Evolutionary conservation across 2,797 vertebrate genomes (phyloP).

Genomic region (Crenichthys baileyi): DNA sequence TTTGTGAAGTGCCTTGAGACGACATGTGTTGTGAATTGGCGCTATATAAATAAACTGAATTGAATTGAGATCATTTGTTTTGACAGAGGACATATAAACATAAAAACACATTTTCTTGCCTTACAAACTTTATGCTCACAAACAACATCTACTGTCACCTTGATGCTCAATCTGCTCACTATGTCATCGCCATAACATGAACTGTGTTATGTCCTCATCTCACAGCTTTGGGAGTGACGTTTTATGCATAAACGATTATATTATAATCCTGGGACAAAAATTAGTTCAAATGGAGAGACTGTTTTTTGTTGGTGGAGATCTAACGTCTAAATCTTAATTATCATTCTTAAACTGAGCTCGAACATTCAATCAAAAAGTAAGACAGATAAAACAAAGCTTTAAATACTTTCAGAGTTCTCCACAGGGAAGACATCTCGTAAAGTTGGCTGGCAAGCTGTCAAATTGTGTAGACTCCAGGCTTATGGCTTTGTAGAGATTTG

Average conservation of each 20-base stretch:
- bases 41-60: too few relatives aligned
- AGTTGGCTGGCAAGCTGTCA: constrained; percentile 59
- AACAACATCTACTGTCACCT: neutral
- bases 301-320: neutral
- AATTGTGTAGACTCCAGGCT: constrained; percentile 48
- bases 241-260: neutral
- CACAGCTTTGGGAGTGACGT: neutral
- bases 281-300: neutral
- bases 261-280: neutral
- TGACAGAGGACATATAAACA: neutral
- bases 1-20: too few relatives aligned
- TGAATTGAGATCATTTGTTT: neutral
- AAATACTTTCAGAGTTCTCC: constrained; percentile 40
- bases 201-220: neutral
- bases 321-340: constrained; percentile 8
- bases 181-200: neutral
- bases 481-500: constrained; percentile 63
- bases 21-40: too few relatives aligned
- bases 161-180: neutral
- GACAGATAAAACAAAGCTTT: constrained; percentile 40
- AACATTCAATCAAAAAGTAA: constrained; percentile 36
- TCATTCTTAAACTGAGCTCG: constrained; percentile 13
- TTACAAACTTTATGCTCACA: neutral
- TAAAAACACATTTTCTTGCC: neutral
- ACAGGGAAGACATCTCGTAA: constrained; percentile 31